phyloP scores from a whole-genome alignment of 2,888 invertebrate species.

The Drosophila pullipes region DNA sequence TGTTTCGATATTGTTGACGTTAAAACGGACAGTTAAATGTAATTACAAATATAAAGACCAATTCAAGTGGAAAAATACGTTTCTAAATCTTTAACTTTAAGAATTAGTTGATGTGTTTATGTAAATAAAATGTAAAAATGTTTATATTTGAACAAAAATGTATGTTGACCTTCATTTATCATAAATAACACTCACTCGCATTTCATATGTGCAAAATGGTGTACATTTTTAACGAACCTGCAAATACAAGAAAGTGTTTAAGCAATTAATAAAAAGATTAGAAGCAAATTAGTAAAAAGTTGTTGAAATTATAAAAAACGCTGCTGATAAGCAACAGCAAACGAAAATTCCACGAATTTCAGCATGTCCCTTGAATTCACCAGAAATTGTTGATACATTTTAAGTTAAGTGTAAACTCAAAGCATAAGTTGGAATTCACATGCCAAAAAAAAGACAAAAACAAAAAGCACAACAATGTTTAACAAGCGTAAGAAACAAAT shows the following conservation, averaged over 20 bases:
- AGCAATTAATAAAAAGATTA: neutral
- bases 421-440: neutral
- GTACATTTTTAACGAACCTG: slow-evolving; percentile 8
- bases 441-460: neutral
- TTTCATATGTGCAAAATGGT: neutral
- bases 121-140: neutral
- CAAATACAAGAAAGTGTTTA: neutral
- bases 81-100: neutral
- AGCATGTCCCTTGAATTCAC: too few species aligned
- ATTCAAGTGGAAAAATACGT: neutral
- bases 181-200: neutral
- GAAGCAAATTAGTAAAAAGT: neutral
- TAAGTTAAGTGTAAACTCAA: neutral
- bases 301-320: neutral
- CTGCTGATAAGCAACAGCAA: neutral
- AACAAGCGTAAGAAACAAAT: neutral
- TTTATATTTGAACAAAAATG: neutral
- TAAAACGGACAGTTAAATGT: slow-evolving; percentile 1
- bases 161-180: neutral
- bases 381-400: neutral
- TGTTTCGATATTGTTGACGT: slow-evolving; percentile 21
- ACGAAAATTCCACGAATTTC: neutral
- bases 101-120: neutral
- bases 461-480: neutral
- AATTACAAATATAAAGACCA: neutral